These are phyloP conservation scores for Fundulus diaphanus DNA, from an alignment of 2,797 vertebrate species.

Conservation along the genomic window DNA sequence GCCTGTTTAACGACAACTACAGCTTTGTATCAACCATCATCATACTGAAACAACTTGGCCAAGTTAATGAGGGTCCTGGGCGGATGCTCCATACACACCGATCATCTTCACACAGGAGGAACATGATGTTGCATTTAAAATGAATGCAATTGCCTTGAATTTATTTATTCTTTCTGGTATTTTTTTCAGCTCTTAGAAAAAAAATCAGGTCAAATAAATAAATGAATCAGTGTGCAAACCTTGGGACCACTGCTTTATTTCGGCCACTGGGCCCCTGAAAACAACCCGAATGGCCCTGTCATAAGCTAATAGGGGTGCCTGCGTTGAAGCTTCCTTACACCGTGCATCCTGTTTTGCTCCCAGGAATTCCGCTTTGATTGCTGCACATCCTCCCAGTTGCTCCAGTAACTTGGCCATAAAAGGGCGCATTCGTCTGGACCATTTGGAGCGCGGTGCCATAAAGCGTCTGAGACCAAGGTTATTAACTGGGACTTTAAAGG, in stretches of 20 bases:
- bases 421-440: constrained; percentile 87
- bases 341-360: constrained; percentile 86
- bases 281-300: constrained; percentile 75
- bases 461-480: constrained; percentile 91
- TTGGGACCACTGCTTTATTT: constrained; percentile 41
- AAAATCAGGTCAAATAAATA: no score
- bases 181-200: no score
- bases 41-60: neutral
- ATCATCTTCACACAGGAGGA: neutral
- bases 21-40: neutral
- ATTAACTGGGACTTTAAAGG: constrained; percentile 84
- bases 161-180: neutral
- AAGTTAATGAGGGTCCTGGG: neutral
- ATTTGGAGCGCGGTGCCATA: constrained; percentile 89
- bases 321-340: constrained; percentile 79
- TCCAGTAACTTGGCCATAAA: constrained; percentile 96
- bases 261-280: constrained; percentile 52
- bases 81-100: neutral
- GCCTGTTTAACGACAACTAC: neutral
- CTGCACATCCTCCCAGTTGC: constrained; percentile 91
- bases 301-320: constrained; percentile 74
- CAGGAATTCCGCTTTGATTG: constrained; percentile 93
- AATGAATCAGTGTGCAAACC: constrained; percentile 18
- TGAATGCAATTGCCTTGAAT: neutral
- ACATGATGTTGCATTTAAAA: neutral